These are phyloP conservation scores for Neomorphus geoffroyi DNA, from an alignment of 2,797 vertebrate species.

Conservation along the genomic window DNA sequence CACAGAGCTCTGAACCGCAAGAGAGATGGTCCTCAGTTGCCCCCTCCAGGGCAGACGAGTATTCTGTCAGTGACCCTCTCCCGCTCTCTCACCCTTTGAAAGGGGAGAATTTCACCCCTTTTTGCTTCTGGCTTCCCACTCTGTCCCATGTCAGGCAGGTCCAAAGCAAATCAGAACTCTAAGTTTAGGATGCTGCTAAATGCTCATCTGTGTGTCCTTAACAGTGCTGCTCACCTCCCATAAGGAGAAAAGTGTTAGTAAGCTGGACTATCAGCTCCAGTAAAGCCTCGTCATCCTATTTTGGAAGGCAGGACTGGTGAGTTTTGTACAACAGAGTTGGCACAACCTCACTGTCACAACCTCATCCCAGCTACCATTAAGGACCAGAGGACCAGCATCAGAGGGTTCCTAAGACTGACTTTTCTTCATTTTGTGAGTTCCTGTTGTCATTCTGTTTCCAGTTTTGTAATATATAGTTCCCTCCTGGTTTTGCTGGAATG, in stretches of 20 bases:
- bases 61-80: accelerated
- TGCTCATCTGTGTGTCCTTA: background rate
- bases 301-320: background rate
- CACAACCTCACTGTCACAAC: accelerated
- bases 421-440: background rate
- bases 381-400: background rate
- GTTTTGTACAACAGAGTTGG: background rate
- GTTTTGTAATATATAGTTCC: background rate
- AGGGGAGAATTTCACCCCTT: background rate
- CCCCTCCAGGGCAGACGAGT: background rate
- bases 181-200: background rate
- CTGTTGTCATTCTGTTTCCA: background rate
- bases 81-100: background rate
- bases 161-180: background rate
- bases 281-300: background rate
- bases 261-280: background rate
- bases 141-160: background rate
- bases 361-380: background rate
- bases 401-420: background rate
- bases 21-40: too few species aligned
- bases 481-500: background rate
- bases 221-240: background rate
- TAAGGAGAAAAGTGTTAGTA: background rate
- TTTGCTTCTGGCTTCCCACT: background rate
- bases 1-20: background rate